A percentile compares a stretch with the other conserved stretches of the same genome.
Evolutionary conservation across 2,888 invertebrate genomes (phyloP).

Genomic region (Thymelicus acteon): DNA sequence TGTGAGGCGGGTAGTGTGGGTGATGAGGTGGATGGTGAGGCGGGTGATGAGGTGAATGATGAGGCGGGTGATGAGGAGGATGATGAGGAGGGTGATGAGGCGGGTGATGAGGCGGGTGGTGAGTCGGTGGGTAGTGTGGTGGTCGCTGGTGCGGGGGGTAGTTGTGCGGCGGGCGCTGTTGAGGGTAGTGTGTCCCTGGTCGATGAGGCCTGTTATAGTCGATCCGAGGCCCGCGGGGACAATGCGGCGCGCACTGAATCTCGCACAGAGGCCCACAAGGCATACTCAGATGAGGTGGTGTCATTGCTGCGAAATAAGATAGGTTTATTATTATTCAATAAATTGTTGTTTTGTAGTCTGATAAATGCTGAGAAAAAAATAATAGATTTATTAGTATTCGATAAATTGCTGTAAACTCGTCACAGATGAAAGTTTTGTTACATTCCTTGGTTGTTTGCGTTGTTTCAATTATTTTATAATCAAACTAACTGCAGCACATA

Average conservation of each 20-base stretch:
- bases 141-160: conserved; percentile 40
- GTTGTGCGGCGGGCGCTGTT: conserved; percentile 40
- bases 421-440: no score
- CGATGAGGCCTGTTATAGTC: conserved; percentile 42
- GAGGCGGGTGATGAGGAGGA: no score
- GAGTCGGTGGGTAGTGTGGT: conserved; percentile 40
- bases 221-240: conserved; percentile 46
- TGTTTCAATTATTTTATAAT: no score
- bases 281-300: conserved; percentile 58
- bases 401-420: no score
- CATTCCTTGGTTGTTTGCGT: no score
- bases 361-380: no score
- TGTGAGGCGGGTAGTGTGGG: conserved; percentile 37
- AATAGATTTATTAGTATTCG: no score
- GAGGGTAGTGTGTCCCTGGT: conserved; percentile 38
- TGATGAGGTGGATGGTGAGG: conserved; percentile 37
- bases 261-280: conserved; percentile 70
- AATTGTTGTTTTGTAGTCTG: no score
- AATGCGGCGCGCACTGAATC: conserved; percentile 61
- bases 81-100: neutral
- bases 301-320: conserved; percentile 59
- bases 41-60: conserved; percentile 11
- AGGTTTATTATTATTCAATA: neutral
- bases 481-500: no score
- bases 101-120: no score